These are phyloP conservation scores for Gasterosteus aculeatus DNA, from an alignment of 2,113 vertebrate species.

Conservation along the genomic window DNA sequence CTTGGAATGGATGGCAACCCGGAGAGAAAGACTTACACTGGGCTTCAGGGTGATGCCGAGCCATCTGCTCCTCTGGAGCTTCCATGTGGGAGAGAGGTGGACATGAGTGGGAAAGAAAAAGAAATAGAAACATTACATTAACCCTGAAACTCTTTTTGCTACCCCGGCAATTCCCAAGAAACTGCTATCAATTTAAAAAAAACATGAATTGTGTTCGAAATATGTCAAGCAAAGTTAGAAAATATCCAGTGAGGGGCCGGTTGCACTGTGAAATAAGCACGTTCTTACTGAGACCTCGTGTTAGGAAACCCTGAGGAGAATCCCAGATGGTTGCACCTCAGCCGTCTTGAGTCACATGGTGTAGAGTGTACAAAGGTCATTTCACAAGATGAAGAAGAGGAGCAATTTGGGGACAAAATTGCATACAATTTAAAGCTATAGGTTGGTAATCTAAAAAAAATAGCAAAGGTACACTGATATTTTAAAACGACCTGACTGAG, in stretches of 20 bases:
- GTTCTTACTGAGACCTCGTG: slow-evolving; percentile 27
- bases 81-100: slow-evolving; percentile 59
- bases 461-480: neutral
- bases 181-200: slow-evolving; percentile 14
- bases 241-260: neutral
- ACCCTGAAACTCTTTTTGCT: slow-evolving; percentile 28
- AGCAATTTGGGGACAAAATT: slow-evolving; percentile 5
- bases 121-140: slow-evolving; percentile 28
- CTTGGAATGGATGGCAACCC: slow-evolving; percentile 69
- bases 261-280: slow-evolving; percentile 18
- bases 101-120: slow-evolving; percentile 38
- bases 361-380: slow-evolving; percentile 48
- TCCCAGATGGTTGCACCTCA: slow-evolving; percentile 68
- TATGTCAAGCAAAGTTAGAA: neutral
- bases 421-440: neutral
- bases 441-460: neutral
- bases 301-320: slow-evolving; percentile 55
- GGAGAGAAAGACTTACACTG: slow-evolving; percentile 68
- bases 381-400: slow-evolving; percentile 3
- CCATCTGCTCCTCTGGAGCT: slow-evolving; percentile 76
- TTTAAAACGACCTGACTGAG: neutral
- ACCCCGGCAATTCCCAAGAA: neutral
- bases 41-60: slow-evolving; percentile 76
- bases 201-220: slow-evolving; percentile 2
- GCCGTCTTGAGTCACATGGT: slow-evolving; percentile 50